Evolutionary conservation across 2,113 vertebrate genomes (phyloP), one percentile per base, ranked within the genome.

Genomic region (Ptyas mucosa): DNA sequence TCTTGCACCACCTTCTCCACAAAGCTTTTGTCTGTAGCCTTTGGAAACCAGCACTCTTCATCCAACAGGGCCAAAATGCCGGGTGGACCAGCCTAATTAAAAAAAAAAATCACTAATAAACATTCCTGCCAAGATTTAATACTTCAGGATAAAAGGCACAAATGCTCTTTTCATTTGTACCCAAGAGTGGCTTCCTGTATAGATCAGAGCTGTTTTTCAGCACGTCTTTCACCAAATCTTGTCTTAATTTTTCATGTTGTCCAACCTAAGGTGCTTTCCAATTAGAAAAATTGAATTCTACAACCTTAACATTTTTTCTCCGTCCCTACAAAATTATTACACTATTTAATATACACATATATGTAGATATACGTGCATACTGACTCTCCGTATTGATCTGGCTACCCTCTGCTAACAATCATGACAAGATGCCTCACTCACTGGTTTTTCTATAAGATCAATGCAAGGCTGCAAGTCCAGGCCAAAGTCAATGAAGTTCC

Each of bases 11-110:
- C 99, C 96, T 99, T 99, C 96, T 99, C 99, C 94, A 99, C 99
- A 90, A 99, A 99, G 96, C 98, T 99, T 97, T 99, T 99, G 97
- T 99, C 99, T 0, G 99, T 99, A 94, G 99, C 99, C 96, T 99
- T 99, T 90, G 99, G 99, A 93, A 99, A 99, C 99, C 99, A 99
- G 96, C 99, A 99, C 94, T 99, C 99, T 95, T 99, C 99, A 61
- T 99, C 99, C 96, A 99, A 96, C 91, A 99, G 97, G 69, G 99
- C 99, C 90, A 99, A 96, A 94, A 99, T 99, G 95, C 99, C 99
- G 5, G 99, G 99, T 64, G 99, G 99, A 39, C 98, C 99, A 91
- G 99, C 98, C 99, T 99, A 96, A 53, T 64, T 46, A 91, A 91
- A 90, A 49, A 91, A 91, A 69, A 89, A 89, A 26, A 43, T 0